Evolutionary conservation across 2,888 invertebrate genomes (phyloP), one percentile per base, ranked within the genome.

Genomic region (Tenodera sinensis): DNA sequence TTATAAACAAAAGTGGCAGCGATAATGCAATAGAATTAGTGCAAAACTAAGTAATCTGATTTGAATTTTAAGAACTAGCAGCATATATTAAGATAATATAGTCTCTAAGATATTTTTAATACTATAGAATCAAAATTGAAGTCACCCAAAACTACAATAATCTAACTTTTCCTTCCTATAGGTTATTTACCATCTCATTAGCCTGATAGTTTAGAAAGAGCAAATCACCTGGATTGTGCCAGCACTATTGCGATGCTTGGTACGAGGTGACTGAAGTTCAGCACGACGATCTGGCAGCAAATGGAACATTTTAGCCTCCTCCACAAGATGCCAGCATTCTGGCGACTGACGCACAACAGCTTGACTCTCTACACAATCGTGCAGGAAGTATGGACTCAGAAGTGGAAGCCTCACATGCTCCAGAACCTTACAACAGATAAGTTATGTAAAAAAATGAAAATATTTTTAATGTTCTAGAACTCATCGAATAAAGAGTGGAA

Each of bases 241-340:
- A 84, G 93, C 92, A 88, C 92, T 93, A 89, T 92, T 93, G 28
- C 94, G 92, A 12, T 93, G 93, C 90, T 92, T 92, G 3, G 93
- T 93, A 83, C 94, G 91, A 25, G 91, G 91, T n/a, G 92, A 92
- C 87, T 92, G 91, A 71, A 93, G 91, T 91, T 94, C 93, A 28
- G 92, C 91, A 54, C 93, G 92, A 83, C 94, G 91, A 91, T 94
- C 94, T 27, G 93, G 93, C 81, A 94, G 92, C 86, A 94, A 91
- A 89, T 94, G 93, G 91, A 93, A 94, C 42, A 92, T 92, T 91
- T 93, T 93, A 28, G 94, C 94, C 91, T 94, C 94, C 89, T 94
- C 93, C 14, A 94, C 92, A 82, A 94, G 91, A 42, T 91, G 91
- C 83, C 92, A 92, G 91, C 94, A 94, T 86, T 92, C 92, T 3